phyloP scores from a whole-genome alignment of 2,888 invertebrate genomes.

The Cantharis rufa region DNA sequence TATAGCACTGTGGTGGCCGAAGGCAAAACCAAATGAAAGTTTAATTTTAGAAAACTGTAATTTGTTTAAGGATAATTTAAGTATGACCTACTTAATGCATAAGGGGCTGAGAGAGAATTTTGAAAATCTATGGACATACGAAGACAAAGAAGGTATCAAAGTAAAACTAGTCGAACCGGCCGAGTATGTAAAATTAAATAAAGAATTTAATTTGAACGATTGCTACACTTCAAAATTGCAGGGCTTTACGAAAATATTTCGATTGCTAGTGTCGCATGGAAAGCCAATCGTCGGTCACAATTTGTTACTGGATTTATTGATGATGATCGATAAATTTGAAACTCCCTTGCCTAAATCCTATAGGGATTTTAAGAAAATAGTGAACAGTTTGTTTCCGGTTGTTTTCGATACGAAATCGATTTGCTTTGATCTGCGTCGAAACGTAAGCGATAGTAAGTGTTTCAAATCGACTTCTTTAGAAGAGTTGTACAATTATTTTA shows the following conservation, averaged over 20 bases:
- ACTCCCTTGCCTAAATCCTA: conserved; percentile 70
- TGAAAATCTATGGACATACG: conserved; percentile 49
- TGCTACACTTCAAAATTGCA: conserved; percentile 59
- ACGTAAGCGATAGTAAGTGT: conserved; percentile 52
- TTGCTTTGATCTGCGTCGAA: conserved; percentile 59
- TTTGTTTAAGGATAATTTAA: conserved; percentile 54
- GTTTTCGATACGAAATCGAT: conserved; percentile 78
- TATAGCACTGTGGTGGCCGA: conserved; percentile 51
- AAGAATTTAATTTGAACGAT: conserved; percentile 56
- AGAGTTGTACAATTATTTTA: conserved; percentile 65
- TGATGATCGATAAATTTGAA: conserved; percentile 74
- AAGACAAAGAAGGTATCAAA: conserved; percentile 47
- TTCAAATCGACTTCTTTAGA: conserved; percentile 62
- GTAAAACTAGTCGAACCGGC: conserved; percentile 49
- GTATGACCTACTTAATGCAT: conserved; percentile 64
- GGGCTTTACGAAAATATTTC: conserved; percentile 72
- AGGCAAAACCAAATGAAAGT: conserved; percentile 40
- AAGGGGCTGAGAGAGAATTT: conserved; percentile 62
- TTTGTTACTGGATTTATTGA: conserved; percentile 68
- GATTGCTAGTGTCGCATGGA: conserved; percentile 60
- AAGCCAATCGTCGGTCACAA: conserved; percentile 82
- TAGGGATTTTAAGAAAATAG: conserved; percentile 65
- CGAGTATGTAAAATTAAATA: conserved; percentile 44
- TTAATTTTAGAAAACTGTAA: conserved; percentile 40
- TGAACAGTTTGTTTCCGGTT: conserved; percentile 66